phyloP scores from a whole-genome alignment of 2,797 vertebrate genomes.

The Syngnathus acus region DNA sequence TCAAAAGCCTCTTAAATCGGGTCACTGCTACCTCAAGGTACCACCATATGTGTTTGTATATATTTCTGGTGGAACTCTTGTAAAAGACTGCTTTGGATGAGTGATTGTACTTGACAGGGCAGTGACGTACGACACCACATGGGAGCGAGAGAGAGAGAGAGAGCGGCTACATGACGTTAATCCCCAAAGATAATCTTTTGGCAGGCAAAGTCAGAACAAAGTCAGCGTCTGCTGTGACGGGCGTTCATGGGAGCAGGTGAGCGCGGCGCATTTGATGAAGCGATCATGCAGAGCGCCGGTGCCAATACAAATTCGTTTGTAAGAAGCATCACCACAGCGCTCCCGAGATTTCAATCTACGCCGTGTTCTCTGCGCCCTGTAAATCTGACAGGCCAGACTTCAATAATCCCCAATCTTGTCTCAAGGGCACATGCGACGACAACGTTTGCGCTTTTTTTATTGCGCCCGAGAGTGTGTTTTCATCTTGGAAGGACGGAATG shows the following conservation, averaged over 20 bases:
- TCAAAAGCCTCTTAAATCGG: background rate
- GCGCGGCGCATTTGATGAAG: slow-evolving; percentile 48
- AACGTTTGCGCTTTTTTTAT: slow-evolving; percentile 22
- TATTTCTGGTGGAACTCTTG: background rate
- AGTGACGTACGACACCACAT: background rate
- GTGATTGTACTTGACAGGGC: background rate
- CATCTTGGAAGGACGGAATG: slow-evolving; percentile 23
- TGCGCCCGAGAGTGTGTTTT: slow-evolving; percentile 40
- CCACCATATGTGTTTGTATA: too few relatives aligned
- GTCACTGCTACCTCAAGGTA: too few relatives aligned
- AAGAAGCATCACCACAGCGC: slow-evolving; percentile 9
- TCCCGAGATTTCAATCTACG: slow-evolving; percentile 38
- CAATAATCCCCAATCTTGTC: slow-evolving; percentile 41
- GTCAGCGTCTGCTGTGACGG: slow-evolving; percentile 17
- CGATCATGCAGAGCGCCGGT: slow-evolving; percentile 40
- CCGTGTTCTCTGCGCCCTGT: slow-evolving; percentile 23
- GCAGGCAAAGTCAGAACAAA: slow-evolving; percentile 29
- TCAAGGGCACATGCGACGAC: slow-evolving; percentile 42
- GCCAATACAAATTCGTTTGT: slow-evolving; percentile 52
- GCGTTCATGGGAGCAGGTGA: slow-evolving; percentile 38
- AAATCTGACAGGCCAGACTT: slow-evolving; percentile 42
- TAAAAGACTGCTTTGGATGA: background rate
- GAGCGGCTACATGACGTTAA: slow-evolving; percentile 10
- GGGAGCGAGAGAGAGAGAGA: slow-evolving; percentile 6
- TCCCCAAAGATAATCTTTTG: slow-evolving; percentile 22